Evolutionary conservation across 2,888 invertebrate genomes (phyloP), one percentile per base, ranked within the genome.

Genomic region (Proisotoma minuta): DNA sequence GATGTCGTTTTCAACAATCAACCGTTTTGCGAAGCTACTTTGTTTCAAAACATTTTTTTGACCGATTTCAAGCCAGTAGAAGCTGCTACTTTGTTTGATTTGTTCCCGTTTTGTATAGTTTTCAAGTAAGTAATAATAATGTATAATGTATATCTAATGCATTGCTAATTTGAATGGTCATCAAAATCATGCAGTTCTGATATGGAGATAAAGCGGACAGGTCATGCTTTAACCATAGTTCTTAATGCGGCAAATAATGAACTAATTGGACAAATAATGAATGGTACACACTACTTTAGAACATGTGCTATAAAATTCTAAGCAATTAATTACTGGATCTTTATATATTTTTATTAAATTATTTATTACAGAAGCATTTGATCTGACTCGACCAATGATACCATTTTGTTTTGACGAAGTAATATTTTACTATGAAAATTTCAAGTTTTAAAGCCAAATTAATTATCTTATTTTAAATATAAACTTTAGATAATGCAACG

Each of bases 71-170:
- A 92, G 73, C 92, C 92, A 8, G 89, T 92, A 72, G 88, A 88
- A 76, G 90, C 92, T 0, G 87, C 90, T 10, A 88, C 94, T 24
- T 82, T 97, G 47, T 95, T 97, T 75, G 95, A 97, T 78, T 92
- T 97, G 76, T 98, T 98, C 78, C 97, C 97, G 1, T 98, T 98
- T 82, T 94, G 95, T 79, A 89, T 98, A 71, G 94, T 96, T 47
- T 97, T 97, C 79, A 91, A 92, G 88, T 90, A 79, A 81, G 84
- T 81, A 43, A 3, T 28, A 10, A 26, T 26, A 15, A 52, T 15
- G 5, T 49, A 12, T 24, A 12, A 22, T 22, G 49, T 22, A 12
- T 15, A 28, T 52, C 18, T 22, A 22, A 23, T 5, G 24, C 18
- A 28, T 52, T 26, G 8, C 3, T 29, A 52, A 47, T 47, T 47